Evolutionary conservation across 1,140 invertebrate species (phyloP).

Genomic region (Penaeus japonicus): DNA sequence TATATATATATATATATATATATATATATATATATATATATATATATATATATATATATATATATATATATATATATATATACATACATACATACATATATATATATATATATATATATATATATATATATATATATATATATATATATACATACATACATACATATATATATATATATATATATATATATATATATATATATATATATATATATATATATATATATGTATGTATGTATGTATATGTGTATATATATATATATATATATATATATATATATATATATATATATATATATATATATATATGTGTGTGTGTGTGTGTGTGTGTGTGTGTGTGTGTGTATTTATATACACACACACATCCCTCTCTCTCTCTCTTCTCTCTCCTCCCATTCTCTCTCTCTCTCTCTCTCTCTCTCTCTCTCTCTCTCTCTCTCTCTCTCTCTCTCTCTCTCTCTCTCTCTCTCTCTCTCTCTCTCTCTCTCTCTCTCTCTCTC

Average conservation of each 20-base stretch:
- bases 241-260: not conserved
- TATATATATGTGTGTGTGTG: not conserved
- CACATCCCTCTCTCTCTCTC: not conserved
- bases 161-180: slow-evolving; percentile 1
- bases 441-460: no score
- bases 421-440: no score
- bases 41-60: not conserved
- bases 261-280: not conserved
- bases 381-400: no score
- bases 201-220: slow-evolving; percentile 6
- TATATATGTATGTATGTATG: not conserved
- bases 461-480: no score
- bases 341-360: not conserved
- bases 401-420: no score
- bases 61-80: not conserved
- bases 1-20: not conserved
- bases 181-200: slow-evolving; percentile 6
- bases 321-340: not conserved
- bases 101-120: not conserved
- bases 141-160: not conserved
- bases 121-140: not conserved
- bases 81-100: not conserved
- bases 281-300: slow-evolving; percentile 6
- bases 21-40: not conserved
- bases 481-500: no score